phyloP scores from a whole-genome alignment of 2,888 invertebrate species.

The Drosophila neotestacea region DNA sequence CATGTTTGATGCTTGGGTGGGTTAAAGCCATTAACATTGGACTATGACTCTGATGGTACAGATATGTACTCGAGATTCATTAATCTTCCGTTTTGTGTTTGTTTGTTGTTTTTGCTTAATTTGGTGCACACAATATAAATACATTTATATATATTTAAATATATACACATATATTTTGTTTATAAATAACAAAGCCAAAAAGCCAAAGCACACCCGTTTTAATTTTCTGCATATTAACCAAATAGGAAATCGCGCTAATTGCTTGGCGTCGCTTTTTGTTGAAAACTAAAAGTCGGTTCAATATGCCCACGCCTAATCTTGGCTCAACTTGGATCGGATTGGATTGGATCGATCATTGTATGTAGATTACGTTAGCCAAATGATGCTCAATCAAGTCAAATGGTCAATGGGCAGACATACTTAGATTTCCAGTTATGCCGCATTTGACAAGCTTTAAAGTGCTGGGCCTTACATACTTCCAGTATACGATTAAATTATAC shows the following conservation, averaged over 20 bases:
- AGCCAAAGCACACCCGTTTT: conserved; percentile 77
- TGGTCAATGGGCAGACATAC: conserved; percentile 18
- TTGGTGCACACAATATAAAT: conserved; percentile 50
- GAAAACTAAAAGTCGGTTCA: conserved; percentile 37
- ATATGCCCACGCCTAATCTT: conserved; percentile 59
- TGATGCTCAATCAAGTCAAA: conserved; percentile 37
- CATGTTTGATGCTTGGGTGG: conserved; percentile 69
- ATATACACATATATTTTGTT: conserved; percentile 25
- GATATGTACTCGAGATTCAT: conserved; percentile 81
- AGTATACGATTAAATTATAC: conserved; percentile 58
- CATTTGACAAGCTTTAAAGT: conserved; percentile 9
- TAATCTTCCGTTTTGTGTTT: conserved; percentile 77
- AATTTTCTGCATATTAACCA: conserved; percentile 81
- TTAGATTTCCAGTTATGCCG: conserved; percentile 10
- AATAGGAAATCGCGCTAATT: conserved; percentile 79
- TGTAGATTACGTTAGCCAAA: conserved; percentile 35
- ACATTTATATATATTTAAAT: conserved; percentile 15
- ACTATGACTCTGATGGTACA: conserved; percentile 66
- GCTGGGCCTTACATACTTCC: conserved; percentile 24
- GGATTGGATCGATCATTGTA: conserved; percentile 61
- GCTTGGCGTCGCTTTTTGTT: conserved; percentile 54
- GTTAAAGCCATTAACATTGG: conserved; percentile 78
- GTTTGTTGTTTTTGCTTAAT: conserved; percentile 64
- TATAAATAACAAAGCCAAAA: conserved; percentile 52
- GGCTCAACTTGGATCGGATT: conserved; percentile 39